Percentiles rank a stretch among this genome's conserved stretches.
Conservation (phyloP, 2,888 invertebrate species). For the Mythimna vitellina region DNA sequence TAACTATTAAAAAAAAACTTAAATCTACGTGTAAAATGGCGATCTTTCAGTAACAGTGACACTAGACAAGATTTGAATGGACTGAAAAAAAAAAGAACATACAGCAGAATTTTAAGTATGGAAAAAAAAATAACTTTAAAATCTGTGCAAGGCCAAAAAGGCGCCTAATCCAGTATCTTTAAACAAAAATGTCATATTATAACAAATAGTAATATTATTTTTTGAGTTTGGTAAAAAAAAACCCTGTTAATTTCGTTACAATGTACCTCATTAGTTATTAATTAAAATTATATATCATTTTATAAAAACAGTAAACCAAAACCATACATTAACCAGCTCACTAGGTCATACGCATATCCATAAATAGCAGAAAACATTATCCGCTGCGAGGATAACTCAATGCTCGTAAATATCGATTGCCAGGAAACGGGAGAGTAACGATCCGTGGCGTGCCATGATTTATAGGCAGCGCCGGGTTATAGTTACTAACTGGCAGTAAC, state of each 20-base stretch:
- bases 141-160: too few relatives aligned
- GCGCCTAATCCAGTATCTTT: too few relatives aligned
- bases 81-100: too few relatives aligned
- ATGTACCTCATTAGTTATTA: background rate
- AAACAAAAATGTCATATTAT: too few relatives aligned
- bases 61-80: too few relatives aligned
- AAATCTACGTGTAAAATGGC: too few relatives aligned
- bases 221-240: too few relatives aligned
- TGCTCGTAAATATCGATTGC: conserved; percentile 71
- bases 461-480: conserved; percentile 53
- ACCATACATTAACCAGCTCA: conserved; percentile 34
- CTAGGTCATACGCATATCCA: conserved; percentile 46
- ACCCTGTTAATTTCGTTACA: background rate
- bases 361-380: conserved; percentile 56
- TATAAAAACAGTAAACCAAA: conserved; percentile 1
- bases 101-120: too few relatives aligned
- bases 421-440: conserved; percentile 70
- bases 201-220: too few relatives aligned
- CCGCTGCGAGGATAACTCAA: conserved; percentile 54
- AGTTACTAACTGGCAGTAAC: conserved; percentile 51
- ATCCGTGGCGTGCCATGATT: conserved; percentile 66
- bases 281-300: background rate
- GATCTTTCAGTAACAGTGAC: too few relatives aligned
- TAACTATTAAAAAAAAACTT: too few relatives aligned
- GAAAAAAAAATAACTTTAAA: too few relatives aligned